A percentile compares a stretch with the other conserved stretches of the same genome.
phyloP scores from a whole-genome alignment of 2,797 vertebrate species.

The Sebastes jordani region DNA sequence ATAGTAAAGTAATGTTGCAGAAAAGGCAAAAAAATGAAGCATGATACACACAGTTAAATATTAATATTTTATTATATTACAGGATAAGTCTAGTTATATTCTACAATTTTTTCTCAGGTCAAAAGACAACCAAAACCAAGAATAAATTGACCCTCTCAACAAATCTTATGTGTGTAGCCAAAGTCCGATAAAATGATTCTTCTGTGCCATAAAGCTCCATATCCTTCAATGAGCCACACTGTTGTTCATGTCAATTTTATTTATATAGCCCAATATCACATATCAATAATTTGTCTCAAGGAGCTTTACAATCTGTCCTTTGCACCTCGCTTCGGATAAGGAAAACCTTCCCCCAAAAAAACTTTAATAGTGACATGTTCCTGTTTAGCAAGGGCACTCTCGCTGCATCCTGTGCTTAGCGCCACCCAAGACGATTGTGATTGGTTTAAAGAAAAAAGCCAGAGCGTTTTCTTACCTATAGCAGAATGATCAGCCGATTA shows the following conservation, averaged over 20 bases:
- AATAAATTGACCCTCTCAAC: not conserved
- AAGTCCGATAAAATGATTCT: no score
- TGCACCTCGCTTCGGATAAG: no score
- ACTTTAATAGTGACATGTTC: not conserved
- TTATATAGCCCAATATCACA: not conserved
- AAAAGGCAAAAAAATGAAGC: not conserved
- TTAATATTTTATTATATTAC: not conserved
- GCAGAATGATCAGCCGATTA: no score
- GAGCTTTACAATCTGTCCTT: not conserved
- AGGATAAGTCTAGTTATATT: not conserved
- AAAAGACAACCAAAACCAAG: not conserved
- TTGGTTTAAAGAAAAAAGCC: not conserved
- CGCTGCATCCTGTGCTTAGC: not conserved
- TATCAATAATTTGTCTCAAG: not conserved
- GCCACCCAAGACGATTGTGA: not conserved
- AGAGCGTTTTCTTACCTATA: not conserved
- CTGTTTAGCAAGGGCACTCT: not conserved
- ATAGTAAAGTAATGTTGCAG: not conserved
- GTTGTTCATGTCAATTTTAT: not conserved
- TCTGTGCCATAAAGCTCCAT: not conserved
- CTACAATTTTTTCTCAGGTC: not conserved
- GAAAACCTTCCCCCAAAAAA: not conserved
- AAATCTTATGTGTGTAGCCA: not conserved
- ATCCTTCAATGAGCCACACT: not conserved
- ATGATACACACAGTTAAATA: not conserved